A percentile compares a stretch with the other conserved stretches of the same genome.
phyloP scores from a whole-genome alignment of 2,888 invertebrate species.

The Mechanitis mazaeus region DNA sequence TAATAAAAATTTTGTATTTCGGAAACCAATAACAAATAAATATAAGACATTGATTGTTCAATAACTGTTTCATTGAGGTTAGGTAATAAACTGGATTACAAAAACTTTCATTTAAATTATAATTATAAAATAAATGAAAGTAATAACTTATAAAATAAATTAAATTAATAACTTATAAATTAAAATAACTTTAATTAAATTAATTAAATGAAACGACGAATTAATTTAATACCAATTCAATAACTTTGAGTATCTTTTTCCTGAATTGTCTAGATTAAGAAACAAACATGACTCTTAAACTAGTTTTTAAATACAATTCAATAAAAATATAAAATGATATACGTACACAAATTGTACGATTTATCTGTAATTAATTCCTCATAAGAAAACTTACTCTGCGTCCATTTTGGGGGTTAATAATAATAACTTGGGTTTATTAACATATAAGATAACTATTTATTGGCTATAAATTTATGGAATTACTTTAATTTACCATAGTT shows the following conservation, averaged over 20 bases:
- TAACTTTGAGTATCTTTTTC: not conserved
- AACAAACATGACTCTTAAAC: too few relatives aligned
- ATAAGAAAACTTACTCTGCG: not conserved
- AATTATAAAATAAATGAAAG: too few relatives aligned
- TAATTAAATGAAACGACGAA: not conserved
- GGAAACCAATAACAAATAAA: not conserved
- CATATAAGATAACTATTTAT: not conserved
- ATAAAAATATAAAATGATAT: too few relatives aligned
- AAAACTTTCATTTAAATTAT: not conserved
- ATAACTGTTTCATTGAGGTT: not conserved
- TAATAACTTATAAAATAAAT: too few relatives aligned
- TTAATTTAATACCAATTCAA: not conserved
- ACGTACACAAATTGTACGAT: too few relatives aligned
- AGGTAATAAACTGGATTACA: not conserved
- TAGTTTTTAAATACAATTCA: too few relatives aligned
- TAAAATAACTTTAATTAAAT: too few relatives aligned
- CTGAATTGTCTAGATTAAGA: too few relatives aligned
- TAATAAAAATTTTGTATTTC: not conserved
- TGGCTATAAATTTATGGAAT: not conserved
- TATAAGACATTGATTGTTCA: not conserved
- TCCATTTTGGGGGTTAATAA: not conserved
- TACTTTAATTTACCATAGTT: not conserved
- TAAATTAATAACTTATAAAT: too few relatives aligned
- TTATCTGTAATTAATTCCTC: not conserved
- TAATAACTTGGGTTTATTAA: constrained; percentile 1